These are phyloP conservation scores for Calephelis virginiensis DNA, from an alignment of 1,140 invertebrate species.

Conservation along the genomic window DNA sequence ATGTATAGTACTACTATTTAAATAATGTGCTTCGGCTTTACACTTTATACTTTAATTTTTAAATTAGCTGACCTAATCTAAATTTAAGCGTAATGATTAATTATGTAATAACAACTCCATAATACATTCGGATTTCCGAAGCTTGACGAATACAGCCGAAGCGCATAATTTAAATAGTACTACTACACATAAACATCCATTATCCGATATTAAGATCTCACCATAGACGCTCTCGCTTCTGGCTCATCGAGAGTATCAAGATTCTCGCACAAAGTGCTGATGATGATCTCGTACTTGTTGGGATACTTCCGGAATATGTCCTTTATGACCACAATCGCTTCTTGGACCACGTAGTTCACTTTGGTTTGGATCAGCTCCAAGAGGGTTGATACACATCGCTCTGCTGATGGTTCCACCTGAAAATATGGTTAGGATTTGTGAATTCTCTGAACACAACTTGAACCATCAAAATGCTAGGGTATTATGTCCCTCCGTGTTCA, in stretches of 20 bases:
- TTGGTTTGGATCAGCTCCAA: constrained; percentile 99
- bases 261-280: constrained; percentile 99
- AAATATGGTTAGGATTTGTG: background rate
- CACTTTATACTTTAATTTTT: too few relatives aligned
- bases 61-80: too few relatives aligned
- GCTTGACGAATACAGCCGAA: too few relatives aligned
- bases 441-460: too few relatives aligned
- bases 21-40: too few relatives aligned
- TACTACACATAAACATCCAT: background rate
- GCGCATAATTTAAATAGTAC: too few relatives aligned
- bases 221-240: constrained; percentile 99
- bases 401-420: constrained; percentile 95
- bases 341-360: constrained; percentile 99
- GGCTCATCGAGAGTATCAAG: constrained; percentile 99
- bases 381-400: constrained; percentile 98
- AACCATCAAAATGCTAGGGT: too few relatives aligned
- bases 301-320: constrained; percentile 99
- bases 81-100: too few relatives aligned
- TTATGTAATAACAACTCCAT: too few relatives aligned
- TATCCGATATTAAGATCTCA: constrained; percentile 28
- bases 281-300: constrained; percentile 99
- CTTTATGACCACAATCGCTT: constrained; percentile 99
- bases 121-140: too few relatives aligned
- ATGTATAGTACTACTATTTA: too few relatives aligned
- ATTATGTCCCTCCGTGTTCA: too few relatives aligned